Conservation (phyloP, 1,140 invertebrate species). For the Zophobas morio region DNA sequence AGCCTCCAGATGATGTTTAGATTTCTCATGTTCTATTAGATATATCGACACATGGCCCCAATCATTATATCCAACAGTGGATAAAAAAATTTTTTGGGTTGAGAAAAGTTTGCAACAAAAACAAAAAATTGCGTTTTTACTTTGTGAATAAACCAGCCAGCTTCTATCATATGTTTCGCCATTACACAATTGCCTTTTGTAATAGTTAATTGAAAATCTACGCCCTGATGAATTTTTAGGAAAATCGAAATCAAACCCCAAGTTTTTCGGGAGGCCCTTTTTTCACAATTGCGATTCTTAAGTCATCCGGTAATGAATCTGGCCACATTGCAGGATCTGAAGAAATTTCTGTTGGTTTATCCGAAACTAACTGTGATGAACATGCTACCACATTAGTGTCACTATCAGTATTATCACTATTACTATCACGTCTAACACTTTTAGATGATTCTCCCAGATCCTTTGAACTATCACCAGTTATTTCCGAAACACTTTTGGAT, state of each 20-base stretch:
- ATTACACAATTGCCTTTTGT: not conserved
- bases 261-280: constrained; percentile 9
- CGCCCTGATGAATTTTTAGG: not conserved
- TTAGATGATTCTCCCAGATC: too few relatives aligned
- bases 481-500: too few relatives aligned
- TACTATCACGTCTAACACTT: too few relatives aligned
- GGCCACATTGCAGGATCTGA: too few relatives aligned
- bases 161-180: not conserved
- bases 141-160: constrained; percentile 3
- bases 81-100: not conserved
- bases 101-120: constrained; percentile 14
- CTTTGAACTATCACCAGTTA: too few relatives aligned
- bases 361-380: too few relatives aligned
- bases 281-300: constrained; percentile 2
- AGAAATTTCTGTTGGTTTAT: too few relatives aligned
- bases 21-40: not conserved
- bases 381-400: too few relatives aligned
- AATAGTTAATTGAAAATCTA: not conserved
- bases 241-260: not conserved
- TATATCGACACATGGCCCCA: not conserved
- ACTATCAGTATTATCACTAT: too few relatives aligned
- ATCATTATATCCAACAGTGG: not conserved
- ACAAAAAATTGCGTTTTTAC: constrained; percentile 4
- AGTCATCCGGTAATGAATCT: too few relatives aligned
- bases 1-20: not conserved